Base-by-base conservation (phyloP, 2,113 vertebrate genomes). In the Sylvia atricapilla region DNA sequence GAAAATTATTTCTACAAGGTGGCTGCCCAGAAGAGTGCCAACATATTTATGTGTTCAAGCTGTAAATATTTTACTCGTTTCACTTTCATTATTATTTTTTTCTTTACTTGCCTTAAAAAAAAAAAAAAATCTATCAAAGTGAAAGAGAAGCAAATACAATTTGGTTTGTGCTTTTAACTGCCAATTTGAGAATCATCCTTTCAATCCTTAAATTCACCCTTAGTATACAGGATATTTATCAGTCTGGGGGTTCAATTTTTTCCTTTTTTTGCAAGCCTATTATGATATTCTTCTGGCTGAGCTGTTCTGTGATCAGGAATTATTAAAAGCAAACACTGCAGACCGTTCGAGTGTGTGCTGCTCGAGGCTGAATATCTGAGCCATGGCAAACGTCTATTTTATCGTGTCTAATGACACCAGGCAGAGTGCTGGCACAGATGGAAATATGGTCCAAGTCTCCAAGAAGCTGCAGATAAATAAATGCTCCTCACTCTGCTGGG, bases 321-420 rank as follows among this genome's bases (percentile, higher is more conserved):
- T 75, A 88, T 64, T 44, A 60, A 81, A 84, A 84, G 91, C 72
- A 93, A 86, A 82, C 67, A 52, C 84, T 60, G 28, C 58, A 79
- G 89, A 63, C 80, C 46, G 9, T 74, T 94, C 49, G 55, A 53
- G 87, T 72, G 9, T 49, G 30, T 55, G 47, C 60, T 91, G 23
- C 76, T 93, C 3, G 66, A 73, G 58, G n/a, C 58, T 81, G 87
- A 84, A 53, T 87, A 67, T 89, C 66, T 63, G 75, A 95, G 88
- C 50, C 75, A 41, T 83, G 90, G 94, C 89, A 66, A 96, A 55
- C 10, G 72, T 90, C 90, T 95, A 25, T 96, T 97, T 89, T 74
- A 43, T 93, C 56, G 2, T 49, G 75, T 63, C 85, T 94, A 68
- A 96, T 93, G 95, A 97, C 91, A 94, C 67, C 93, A 93, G 91